These are phyloP conservation scores for Vanessa tameamea DNA, from an alignment of 1,140 invertebrate species.

Conservation along the genomic window DNA sequence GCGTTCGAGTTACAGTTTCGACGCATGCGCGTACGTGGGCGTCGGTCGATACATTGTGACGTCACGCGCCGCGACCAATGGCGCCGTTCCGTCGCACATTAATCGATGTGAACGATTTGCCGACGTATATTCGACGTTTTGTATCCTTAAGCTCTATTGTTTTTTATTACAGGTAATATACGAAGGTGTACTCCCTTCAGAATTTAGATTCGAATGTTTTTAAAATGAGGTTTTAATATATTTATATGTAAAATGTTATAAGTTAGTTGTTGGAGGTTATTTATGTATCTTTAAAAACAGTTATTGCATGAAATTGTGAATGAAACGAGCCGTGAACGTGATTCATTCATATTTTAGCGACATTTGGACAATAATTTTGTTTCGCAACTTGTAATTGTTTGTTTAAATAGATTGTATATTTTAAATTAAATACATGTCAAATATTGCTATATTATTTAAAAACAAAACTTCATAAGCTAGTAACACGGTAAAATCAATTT, in stretches of 20 bases:
- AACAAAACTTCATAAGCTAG: too few species aligned
- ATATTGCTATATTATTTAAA: too few species aligned
- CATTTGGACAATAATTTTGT: background rate
- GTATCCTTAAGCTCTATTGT: slow-evolving; percentile 4
- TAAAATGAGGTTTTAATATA: too few species aligned
- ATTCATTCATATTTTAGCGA: background rate
- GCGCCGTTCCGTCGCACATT: slow-evolving; percentile 64
- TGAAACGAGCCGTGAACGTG: background rate
- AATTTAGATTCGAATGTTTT: too few species aligned
- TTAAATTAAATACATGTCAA: too few species aligned
- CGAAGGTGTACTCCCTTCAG: background rate
- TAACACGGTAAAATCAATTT: too few species aligned
- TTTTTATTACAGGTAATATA: slow-evolving; percentile 12
- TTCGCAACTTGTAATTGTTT: too few species aligned
- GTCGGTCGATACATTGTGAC: slow-evolving; percentile 74
- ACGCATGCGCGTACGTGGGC: slow-evolving; percentile 73
- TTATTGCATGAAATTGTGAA: background rate
- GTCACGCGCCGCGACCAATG: slow-evolving; percentile 71
- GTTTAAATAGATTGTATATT: too few species aligned
- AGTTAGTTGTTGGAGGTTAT: too few species aligned
- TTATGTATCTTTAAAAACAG: too few species aligned
- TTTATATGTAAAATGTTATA: too few species aligned
- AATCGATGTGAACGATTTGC: slow-evolving; percentile 69
- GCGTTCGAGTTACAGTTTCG: slow-evolving; percentile 37
- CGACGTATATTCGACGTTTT: slow-evolving; percentile 39